Percentiles rank a stretch among this genome's conserved stretches.
These are phyloP conservation scores for Pseudolycoriella hygida DNA, from an alignment of 2,888 invertebrate species.

Conservation along the genomic window DNA sequence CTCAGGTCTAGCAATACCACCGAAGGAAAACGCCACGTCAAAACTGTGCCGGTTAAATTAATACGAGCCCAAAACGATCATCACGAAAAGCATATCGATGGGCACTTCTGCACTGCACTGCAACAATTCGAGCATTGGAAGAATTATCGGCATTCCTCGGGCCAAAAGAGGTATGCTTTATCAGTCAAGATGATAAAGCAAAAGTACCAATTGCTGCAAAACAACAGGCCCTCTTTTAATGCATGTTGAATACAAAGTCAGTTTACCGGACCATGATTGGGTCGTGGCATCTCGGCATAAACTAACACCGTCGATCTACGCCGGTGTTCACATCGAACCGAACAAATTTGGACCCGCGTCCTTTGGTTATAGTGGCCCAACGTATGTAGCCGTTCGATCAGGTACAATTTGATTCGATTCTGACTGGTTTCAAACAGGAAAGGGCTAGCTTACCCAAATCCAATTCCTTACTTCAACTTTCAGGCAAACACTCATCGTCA, in stretches of 20 bases:
- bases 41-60: no score
- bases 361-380: neutral
- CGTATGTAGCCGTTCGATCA: neutral
- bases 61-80: no score
- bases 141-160: neutral
- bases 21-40: no score
- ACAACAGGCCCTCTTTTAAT: neutral
- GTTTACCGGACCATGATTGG: conserved; percentile 13
- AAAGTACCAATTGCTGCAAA: neutral
- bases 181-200: neutral
- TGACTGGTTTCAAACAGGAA: no score
- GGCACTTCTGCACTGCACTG: no score
- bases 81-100: no score
- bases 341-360: neutral
- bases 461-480: no score
- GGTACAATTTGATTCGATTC: no score
- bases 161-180: neutral
- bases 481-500: conserved; percentile 13
- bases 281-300: conserved; percentile 12
- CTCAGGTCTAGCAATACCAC: no score
- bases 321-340: conserved; percentile 4
- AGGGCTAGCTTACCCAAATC: no score
- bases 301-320: conserved; percentile 13
- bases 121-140: no score
- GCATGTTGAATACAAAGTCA: conserved; percentile 10